Evolutionary conservation across 2,888 invertebrate species (phyloP).

Genomic region (Heteropelma amictum): DNA sequence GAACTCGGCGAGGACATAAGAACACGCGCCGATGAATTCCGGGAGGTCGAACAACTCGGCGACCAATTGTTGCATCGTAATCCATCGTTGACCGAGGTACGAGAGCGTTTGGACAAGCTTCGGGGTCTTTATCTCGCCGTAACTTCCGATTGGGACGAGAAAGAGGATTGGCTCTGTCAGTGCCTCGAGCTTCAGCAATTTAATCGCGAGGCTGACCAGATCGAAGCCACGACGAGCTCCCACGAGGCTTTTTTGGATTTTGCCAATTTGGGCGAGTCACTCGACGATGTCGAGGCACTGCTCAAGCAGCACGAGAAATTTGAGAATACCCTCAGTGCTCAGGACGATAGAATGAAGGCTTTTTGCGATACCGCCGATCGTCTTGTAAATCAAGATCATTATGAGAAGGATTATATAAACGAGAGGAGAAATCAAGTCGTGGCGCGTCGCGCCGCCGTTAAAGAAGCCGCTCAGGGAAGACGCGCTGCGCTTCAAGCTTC

Average conservation of each 20-base stretch:
- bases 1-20: constrained; percentile 95
- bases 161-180: constrained; percentile 91
- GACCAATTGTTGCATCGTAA: constrained; percentile 87
- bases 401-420: constrained; percentile 86
- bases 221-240: constrained; percentile 95
- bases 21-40: constrained; percentile 92
- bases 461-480: constrained; percentile 86
- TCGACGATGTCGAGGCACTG: constrained; percentile 95
- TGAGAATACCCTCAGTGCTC: constrained; percentile 93
- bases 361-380: constrained; percentile 91
- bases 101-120: constrained; percentile 86
- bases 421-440: constrained; percentile 87
- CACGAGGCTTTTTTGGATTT: constrained; percentile 96
- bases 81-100: constrained; percentile 87
- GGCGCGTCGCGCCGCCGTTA: constrained; percentile 86
- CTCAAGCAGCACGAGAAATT: constrained; percentile 96
- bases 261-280: constrained; percentile 90
- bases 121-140: constrained; percentile 88
- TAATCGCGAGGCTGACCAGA: constrained; percentile 97
- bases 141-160: constrained; percentile 86
- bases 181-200: constrained; percentile 93
- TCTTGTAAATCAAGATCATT: constrained; percentile 88
- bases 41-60: constrained; percentile 89
- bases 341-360: constrained; percentile 92
- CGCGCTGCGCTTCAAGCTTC: constrained; percentile 89